Evolutionary conservation across 30 jellyfish, hydroid and myxozoan species (phyloP), one percentile per base, ranked within the genome.

Genomic region (Sanderia malayensis): DNA sequence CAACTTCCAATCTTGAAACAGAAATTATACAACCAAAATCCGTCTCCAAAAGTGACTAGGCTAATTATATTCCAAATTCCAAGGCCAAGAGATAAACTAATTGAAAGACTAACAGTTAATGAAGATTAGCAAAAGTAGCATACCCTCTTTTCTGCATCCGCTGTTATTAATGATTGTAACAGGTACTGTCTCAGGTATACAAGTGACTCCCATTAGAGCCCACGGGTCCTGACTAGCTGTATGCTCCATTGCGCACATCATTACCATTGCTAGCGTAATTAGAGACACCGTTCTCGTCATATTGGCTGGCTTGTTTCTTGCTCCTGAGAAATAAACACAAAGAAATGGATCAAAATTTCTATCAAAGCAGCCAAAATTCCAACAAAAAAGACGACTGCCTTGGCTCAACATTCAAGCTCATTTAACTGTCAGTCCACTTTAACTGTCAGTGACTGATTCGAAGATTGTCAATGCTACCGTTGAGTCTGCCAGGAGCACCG

Each of bases 131-230:
- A n/a, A n/a, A n/a, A n/a, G n/a, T n/a, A n/a, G n/a, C 52, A 13
- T 33, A 80, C 93, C 85, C 7, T 52, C 20, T 68, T 70, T 80
- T 17, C 58, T 65, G 47, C 93, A 80, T 32, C 93, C 85, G 11
- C 7, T 26, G 24, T 41, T 65, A 18, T 70, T 66, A n/a, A 44
- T 34, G 2, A 79, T 57, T 4, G 73, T 57, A 24, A 79, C 80
- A 4, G 21, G 22, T 4, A 31, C 46, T n/a, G 76, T 41, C 55
- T 80, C 93, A 31, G 46, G 58, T 15, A 67, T 65, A 59, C 93
- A 80, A 3, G 93, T 80, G 2, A 80, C 84, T 8, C 93, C 93
- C 93, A 80, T 80, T 10, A 29, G 25, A 4, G 73, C 85, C 93
- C 93, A 80, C 7, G 93, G 93, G 20, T 49, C 64, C 18, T 19